Evolutionary conservation across 2,797 vertebrate species (phyloP), one percentile per base, ranked within the genome.

Genomic region (Bufotes viridis): DNA sequence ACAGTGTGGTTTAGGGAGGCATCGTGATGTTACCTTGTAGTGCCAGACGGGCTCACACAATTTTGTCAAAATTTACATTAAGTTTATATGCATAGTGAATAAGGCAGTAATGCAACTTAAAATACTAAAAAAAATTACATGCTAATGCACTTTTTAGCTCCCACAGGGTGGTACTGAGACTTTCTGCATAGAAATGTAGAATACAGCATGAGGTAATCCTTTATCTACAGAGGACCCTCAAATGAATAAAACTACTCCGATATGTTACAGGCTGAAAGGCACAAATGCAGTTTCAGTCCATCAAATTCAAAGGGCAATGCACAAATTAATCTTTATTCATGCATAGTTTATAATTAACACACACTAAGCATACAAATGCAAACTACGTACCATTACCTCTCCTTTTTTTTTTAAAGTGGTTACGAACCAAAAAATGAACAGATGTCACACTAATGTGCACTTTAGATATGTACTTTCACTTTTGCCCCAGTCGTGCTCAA

Each of bases 271-370:
- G 9, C 26, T 57, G 78, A 87, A 87, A 69, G 69, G 42, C 57
- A 87, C 29, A 61, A 26, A 10, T 20, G 14, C n/a, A 17, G 85
- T 82, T 87, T 70, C 72, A 78, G 58, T 12, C 24, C 81, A 78
- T 75, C 20, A 87, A 83, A 69, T 63, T 57, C 49, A 8, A 78
- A 78, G 18, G 57, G 58, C 7, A 7, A 42, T 29, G 24, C 22
- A 18, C 12, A 58, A 76, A 57, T 20, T 20, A 75, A 87, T 81
- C 67, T 49, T 53, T 87, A 75, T 65, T 51, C 72, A 63, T 42
- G 80, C 20, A 76, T 8, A 42, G 82, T 84, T 88, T 79, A 84
- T 55, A 29, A 88, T 88, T 88, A 84, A 88, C 81, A 79, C 67
- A n/a, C 70, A 72, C 53, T 42, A 51, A 57, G 65, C 57, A 15